A percentile compares a stretch with the other conserved stretches of the same genome.
Conservation (phyloP, 2,797 vertebrate genomes). For the Bufotes viridis region DNA sequence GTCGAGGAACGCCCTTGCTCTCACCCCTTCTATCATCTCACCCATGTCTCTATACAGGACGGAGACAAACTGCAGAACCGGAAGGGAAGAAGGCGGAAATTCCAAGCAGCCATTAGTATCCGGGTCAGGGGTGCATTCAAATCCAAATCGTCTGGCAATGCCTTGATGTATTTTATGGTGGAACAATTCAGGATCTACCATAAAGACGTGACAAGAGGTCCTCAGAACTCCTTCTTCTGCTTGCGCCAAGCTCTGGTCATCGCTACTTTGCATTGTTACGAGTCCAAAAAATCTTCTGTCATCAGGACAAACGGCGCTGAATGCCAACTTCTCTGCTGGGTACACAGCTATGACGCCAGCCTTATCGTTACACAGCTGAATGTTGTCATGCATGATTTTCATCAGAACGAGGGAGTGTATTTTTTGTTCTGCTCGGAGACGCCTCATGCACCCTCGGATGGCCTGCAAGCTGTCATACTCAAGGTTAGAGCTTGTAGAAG, state of each 20-base stretch:
- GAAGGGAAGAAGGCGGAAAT: conserved; percentile 92
- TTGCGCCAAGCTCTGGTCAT: conserved; percentile 77
- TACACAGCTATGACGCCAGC: conserved; percentile 88
- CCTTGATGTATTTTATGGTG: conserved; percentile 91
- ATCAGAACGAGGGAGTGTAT: conserved; percentile 94
- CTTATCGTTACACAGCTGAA: conserved; percentile 88
- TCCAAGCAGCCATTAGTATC: conserved; percentile 94
- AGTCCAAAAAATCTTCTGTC: conserved; percentile 94
- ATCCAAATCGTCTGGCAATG: conserved; percentile 87
- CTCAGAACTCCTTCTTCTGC: conserved; percentile 85
- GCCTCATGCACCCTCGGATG: conserved; percentile 96
- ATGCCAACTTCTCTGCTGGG: conserved; percentile 95
- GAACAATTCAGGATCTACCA: conserved; percentile 95
- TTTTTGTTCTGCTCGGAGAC: conserved; percentile 93
- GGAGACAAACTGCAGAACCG: conserved; percentile 94
- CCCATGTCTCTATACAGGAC: conserved; percentile 98
- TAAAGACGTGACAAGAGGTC: conserved; percentile 97
- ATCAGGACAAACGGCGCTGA: conserved; percentile 95
- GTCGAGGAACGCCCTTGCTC: conserved; percentile 90
- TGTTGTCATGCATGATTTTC: conserved; percentile 94
- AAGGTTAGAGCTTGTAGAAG: conserved; percentile 86
- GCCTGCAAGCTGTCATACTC: conserved; percentile 95
- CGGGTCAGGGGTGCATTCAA: conserved; percentile 94
- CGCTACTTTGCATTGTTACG: conserved; percentile 93
- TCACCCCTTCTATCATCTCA: conserved; percentile 91